Percentiles rank a stretch among this genome's conserved stretches.
phyloP scores from a whole-genome alignment of 2,113 vertebrate genomes.

The Cichladusa arquata region DNA sequence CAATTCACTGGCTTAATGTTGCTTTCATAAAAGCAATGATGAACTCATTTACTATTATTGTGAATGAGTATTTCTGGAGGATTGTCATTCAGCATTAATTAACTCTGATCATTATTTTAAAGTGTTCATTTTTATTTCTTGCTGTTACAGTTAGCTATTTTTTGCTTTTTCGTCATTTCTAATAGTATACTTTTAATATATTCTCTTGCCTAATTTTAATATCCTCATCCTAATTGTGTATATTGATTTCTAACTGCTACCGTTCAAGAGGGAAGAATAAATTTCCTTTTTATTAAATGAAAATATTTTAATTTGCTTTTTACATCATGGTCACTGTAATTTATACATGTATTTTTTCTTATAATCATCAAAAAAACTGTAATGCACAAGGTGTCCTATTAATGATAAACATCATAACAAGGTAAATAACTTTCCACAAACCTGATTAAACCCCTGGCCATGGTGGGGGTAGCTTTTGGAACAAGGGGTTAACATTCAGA shows the following conservation, averaged over 20 bases:
- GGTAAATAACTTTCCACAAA: background rate
- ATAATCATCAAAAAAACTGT: background rate
- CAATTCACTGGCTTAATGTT: slow-evolving; percentile 21
- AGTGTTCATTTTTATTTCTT: background rate
- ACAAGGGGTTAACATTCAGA: background rate
- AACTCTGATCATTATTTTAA: slow-evolving; percentile 25
- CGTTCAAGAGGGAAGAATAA: background rate
- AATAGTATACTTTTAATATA: background rate
- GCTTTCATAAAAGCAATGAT: slow-evolving; percentile 40
- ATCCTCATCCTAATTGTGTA: background rate
- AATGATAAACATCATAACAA: background rate
- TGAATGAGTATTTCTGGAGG: background rate
- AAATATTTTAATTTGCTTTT: background rate
- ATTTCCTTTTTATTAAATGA: background rate
- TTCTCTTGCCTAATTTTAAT: background rate
- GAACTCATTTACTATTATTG: slow-evolving; percentile 25
- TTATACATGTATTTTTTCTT: background rate
- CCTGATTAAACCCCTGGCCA: background rate
- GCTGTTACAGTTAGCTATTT: background rate
- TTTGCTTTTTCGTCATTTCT: background rate
- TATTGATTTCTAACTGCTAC: background rate
- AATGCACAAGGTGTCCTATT: background rate
- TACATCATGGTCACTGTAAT: background rate
- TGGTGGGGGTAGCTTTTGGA: background rate
- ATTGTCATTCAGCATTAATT: slow-evolving; percentile 26